Base-by-base conservation (phyloP, 2,797 vertebrate species). In the Aulostomus chinensis region DNA sequence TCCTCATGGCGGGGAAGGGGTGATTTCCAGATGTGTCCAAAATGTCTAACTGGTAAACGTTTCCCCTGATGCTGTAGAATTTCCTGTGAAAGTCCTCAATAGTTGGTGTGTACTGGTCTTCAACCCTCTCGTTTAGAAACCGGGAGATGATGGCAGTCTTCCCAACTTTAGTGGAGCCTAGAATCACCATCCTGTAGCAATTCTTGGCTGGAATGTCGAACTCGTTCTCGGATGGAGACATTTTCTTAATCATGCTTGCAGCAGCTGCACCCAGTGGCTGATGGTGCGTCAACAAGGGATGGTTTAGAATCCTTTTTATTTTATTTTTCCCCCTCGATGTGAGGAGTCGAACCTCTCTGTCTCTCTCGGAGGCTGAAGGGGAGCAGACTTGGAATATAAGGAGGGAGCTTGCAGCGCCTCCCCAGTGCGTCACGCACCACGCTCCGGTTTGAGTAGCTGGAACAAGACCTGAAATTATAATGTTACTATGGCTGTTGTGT, bases 31-130 rank as follows among this genome's bases (percentile, higher is more conserved):
- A 99, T 0, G 97, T 99, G 89, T 99, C 97, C 47, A 99, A 83
- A 76, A 99, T 98, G 84, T 99, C 97, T 26, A 99, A 85, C 82
- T 97, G 96, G 67, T 99, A 99, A 46, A 97, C 91, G 34, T 95
- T 93, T 1, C 97, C 97, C 0, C 88, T 89, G 89, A 98, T 99
- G 86, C 94, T 94, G 90, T 98, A 99, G 80, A 99, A 93, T 87
- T 99, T 99, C 77, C 96, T 91, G 63, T 99, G 97, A 81, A 99
- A 99, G 85, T 99, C 95, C 86, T 99, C 97, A 35, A 99, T 97
- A 38, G 97, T 98, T 29, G 97, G 97, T 0, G 96, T 98, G 90
- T 99, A 99, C 51, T 97, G 90, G 56, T 99, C 96, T 35, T 99
- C 96, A 48, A 97, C 96, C 72, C 92, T 93, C 59, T 94, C 94